Evolutionary conservation across 2,113 vertebrate genomes (phyloP).

Genomic region (Hydrolagus affinis): DNA sequence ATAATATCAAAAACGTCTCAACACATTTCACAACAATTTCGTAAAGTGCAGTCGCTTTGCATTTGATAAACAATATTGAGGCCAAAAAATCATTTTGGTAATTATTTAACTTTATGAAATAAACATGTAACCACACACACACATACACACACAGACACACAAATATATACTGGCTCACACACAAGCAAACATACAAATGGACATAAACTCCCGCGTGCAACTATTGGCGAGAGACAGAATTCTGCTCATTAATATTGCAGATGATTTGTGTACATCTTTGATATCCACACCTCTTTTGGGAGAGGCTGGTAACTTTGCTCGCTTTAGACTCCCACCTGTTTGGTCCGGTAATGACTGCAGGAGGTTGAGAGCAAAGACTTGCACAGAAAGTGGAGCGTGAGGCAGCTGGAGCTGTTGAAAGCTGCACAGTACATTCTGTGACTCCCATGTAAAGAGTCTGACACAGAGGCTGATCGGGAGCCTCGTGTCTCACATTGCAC

Average conservation of each 20-base stretch:
- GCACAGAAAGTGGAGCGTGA: not conserved
- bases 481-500: slow-evolving; percentile 1
- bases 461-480: not conserved
- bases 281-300: not conserved
- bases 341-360: not conserved
- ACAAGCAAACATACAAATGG: too few species aligned
- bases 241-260: not conserved
- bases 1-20: too few species aligned
- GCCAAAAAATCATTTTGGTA: too few species aligned
- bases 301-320: slow-evolving; percentile 5
- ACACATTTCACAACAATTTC: too few species aligned
- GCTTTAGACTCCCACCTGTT: slow-evolving; percentile 6
- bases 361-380: not conserved
- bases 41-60: too few species aligned
- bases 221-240: not conserved
- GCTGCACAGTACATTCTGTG: not conserved
- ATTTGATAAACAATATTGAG: too few species aligned
- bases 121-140: not conserved
- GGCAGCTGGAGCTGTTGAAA: slow-evolving; percentile 6
- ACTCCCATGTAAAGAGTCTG: not conserved
- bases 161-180: not conserved
- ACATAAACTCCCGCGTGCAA: not conserved
- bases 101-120: not conserved
- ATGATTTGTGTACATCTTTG: slow-evolving; percentile 2
- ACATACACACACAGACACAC: not conserved